Conservation (phyloP, 2,888 invertebrate genomes). For the Acholoe squamosa region DNA sequence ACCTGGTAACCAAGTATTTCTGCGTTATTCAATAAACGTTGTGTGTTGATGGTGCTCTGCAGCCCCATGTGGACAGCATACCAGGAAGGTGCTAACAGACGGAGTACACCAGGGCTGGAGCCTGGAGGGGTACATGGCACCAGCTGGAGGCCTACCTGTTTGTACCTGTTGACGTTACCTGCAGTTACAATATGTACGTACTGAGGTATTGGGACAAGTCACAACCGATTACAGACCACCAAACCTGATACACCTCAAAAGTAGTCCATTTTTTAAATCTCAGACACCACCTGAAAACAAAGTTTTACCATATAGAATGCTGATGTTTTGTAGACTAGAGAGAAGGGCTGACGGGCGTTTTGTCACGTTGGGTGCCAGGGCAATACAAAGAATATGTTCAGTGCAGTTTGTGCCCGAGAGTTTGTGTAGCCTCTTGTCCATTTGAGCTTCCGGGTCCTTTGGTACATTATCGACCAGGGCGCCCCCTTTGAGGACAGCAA, state of each 20-base stretch:
- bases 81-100: neutral
- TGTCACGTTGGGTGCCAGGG: too few relatives aligned
- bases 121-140: neutral
- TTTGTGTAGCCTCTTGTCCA: too few relatives aligned
- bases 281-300: too few relatives aligned
- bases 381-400: too few relatives aligned
- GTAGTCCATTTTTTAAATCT: too few relatives aligned
- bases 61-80: neutral
- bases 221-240: too few relatives aligned
- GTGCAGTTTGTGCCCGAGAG: too few relatives aligned
- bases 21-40: too few relatives aligned
- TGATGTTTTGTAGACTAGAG: neutral
- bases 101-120: neutral
- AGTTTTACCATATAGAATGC: neutral
- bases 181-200: neutral
- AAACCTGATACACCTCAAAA: too few relatives aligned
- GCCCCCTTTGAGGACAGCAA: neutral
- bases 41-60: neutral
- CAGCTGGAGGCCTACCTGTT: neutral
- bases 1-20: too few relatives aligned
- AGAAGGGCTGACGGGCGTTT: too few relatives aligned
- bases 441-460: neutral
- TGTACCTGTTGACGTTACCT: neutral
- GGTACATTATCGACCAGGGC: neutral
- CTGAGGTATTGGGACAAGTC: too few relatives aligned